Base-by-base conservation (phyloP, 2,888 invertebrate species). In the Cetonia aurata region DNA sequence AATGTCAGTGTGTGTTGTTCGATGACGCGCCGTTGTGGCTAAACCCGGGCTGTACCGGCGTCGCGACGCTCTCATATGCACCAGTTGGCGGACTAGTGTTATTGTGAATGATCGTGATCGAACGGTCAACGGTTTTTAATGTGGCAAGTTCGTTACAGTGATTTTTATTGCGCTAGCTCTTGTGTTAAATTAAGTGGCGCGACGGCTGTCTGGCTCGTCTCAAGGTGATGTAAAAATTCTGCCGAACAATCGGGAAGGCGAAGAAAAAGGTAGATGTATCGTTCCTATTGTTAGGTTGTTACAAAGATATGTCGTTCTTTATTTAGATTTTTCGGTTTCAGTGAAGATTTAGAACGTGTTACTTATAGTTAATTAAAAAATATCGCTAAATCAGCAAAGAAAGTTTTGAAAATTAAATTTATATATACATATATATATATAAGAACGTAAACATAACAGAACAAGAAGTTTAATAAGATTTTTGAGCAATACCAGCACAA, bases 41-140 rank as follows among this genome's bases (percentile, higher is more conserved):
- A 56, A 74, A 72, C 70, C 75, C 76, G 75, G 75, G 74, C 71
- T n/a, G 15, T 53, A 73, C 71, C 71, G 71, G 71, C 77, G 76
- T 73, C 76, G 74, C 74, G 76, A 71, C 74, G 76, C 72, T 69
- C 48, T 46, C 50, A 46, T 50, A 50, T 65, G 62, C 50, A 69
- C n/a, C 53, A 62, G 50, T 65, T 52, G 62, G 33, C 37, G 50
- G 50, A 33, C 50, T 17, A 65, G 50, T 65, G 62, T 50, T 65
- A 50, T 65, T 65, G 62, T 65, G 62, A 50, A 65, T 65, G 62
- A 65, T 65, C 17, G 62, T 52, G 62, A 65, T 33, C 48, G 62
- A 66, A 19, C 42, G 12, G 33, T 25, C 25, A 13, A 44, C 50
- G 15, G 13, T 59, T 48, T 70, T 65, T 60, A 62, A 52, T 62